A percentile compares a stretch with the other conserved stretches of the same genome.
These are phyloP conservation scores for Drosophila fulvimacula DNA, from an alignment of 2,888 invertebrate genomes.

Conservation along the genomic window DNA sequence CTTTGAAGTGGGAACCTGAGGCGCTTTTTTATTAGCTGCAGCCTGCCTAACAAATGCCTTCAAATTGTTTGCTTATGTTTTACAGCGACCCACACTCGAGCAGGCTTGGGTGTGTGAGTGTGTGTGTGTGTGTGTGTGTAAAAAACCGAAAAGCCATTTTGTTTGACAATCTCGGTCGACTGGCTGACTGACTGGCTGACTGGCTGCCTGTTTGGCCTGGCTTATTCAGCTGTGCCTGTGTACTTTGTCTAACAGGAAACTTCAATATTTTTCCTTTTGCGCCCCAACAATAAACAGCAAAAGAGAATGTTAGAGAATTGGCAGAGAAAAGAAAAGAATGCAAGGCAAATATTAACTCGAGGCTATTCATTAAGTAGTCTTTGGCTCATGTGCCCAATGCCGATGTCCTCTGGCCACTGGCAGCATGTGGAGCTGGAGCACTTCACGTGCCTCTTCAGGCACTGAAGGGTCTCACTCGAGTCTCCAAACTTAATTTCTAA, in stretches of 20 bases:
- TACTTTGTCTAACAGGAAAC: slow-evolving; percentile 64
- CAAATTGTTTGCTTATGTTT: slow-evolving; percentile 52
- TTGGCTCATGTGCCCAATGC: slow-evolving; percentile 70
- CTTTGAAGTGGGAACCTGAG: slow-evolving; percentile 68
- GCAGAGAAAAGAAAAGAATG: slow-evolving; percentile 37
- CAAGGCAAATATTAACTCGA: slow-evolving; percentile 71
- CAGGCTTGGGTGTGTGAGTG: slow-evolving; percentile 10
- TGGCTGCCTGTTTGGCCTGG: slow-evolving; percentile 31
- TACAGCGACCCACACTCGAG: slow-evolving; percentile 17
- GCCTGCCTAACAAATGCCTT: slow-evolving; percentile 27
- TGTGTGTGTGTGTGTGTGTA: not conserved
- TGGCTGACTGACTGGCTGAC: slow-evolving; percentile 27
- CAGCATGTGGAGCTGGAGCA: slow-evolving; percentile 31
- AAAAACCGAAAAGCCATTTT: slow-evolving; percentile 48
- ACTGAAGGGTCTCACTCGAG: not conserved
- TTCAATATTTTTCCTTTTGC: slow-evolving; percentile 73
- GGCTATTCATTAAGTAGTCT: slow-evolving; percentile 78
- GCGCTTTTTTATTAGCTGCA: slow-evolving; percentile 46
- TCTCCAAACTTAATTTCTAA: slow-evolving; percentile 44
- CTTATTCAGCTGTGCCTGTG: slow-evolving; percentile 32
- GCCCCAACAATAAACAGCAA: slow-evolving; percentile 64
- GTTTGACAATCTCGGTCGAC: slow-evolving; percentile 44
- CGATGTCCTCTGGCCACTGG: slow-evolving; percentile 31
- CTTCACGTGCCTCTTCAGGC: slow-evolving; percentile 18
- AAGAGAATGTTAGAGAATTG: slow-evolving; percentile 33